phyloP scores from a whole-genome alignment of 2,888 invertebrate genomes.

The Calephelis perditalis region DNA sequence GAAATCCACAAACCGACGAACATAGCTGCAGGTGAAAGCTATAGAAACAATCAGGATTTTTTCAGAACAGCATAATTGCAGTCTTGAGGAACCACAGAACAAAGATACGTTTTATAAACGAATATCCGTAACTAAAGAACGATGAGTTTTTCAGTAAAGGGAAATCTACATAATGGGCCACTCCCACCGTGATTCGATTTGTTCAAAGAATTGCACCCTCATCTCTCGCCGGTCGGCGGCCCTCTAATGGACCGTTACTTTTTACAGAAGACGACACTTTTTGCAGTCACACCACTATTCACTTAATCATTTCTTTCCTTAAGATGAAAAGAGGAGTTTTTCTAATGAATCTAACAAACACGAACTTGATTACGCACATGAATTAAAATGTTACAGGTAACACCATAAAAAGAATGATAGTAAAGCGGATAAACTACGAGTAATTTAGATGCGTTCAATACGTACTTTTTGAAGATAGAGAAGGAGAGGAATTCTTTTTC shows the following conservation, averaged over 20 bases:
- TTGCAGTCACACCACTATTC: constrained; percentile 34
- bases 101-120: constrained; percentile 13
- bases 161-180: constrained; percentile 71
- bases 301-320: neutral
- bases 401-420: too few relatives aligned
- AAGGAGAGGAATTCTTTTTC: too few relatives aligned
- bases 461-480: too few relatives aligned
- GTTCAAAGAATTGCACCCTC: constrained; percentile 52
- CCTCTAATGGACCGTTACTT: constrained; percentile 55
- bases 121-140: constrained; percentile 26
- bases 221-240: constrained; percentile 37
- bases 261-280: constrained; percentile 55
- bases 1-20: too few relatives aligned
- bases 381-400: too few relatives aligned
- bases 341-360: too few relatives aligned
- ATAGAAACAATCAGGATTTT: too few relatives aligned
- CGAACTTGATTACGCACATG: too few relatives aligned
- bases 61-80: neutral
- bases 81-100: neutral
- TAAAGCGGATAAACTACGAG: too few relatives aligned
- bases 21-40: too few relatives aligned
- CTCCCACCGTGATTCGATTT: constrained; percentile 64
- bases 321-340: too few relatives aligned
- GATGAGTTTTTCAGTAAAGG: constrained; percentile 59
- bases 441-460: too few relatives aligned